Percentiles rank a stretch among this genome's conserved stretches.
Conservation (phyloP, 2,113 vertebrate species). For the Hemichromis elongatus region DNA sequence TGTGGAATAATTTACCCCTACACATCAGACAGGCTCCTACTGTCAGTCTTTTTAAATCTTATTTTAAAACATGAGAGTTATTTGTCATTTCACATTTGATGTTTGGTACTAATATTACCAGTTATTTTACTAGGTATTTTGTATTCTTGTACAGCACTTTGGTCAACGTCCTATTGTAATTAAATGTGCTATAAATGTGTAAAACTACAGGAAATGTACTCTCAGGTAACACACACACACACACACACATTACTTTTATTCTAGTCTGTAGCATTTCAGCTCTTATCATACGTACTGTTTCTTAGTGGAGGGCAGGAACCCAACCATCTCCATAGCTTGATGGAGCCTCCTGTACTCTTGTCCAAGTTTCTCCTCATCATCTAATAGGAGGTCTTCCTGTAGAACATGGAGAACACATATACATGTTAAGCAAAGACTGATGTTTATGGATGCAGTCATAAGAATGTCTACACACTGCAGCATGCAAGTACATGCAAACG, state of each 20-base stretch:
- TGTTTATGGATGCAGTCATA: neutral
- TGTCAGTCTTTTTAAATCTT: too few species aligned
- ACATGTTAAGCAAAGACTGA: neutral
- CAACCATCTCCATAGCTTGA: slow-evolving; percentile 99
- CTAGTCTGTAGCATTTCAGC: neutral
- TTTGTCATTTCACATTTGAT: too few species aligned
- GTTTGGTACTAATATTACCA: too few species aligned
- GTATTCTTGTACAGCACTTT: too few species aligned
- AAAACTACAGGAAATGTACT: neutral
- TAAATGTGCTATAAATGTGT: too few species aligned
- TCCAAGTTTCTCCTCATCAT: slow-evolving; percentile 80
- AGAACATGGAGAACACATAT: neutral
- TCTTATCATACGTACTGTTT: slow-evolving; percentile 79
- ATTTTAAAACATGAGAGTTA: too few species aligned
- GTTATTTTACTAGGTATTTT: too few species aligned
- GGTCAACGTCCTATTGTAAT: too few species aligned
- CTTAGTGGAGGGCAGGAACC: slow-evolving; percentile 90
- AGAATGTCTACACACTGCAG: neutral
- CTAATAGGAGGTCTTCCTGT: slow-evolving; percentile 83
- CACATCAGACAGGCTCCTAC: too few species aligned
- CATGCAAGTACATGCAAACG: neutral
- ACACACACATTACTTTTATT: neutral
- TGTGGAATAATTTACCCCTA: too few species aligned
- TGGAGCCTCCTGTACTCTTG: slow-evolving; percentile 89
- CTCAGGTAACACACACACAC: neutral